These are phyloP conservation scores for Rapana venosa DNA, from an alignment of 2,888 invertebrate genomes.

Conservation along the genomic window DNA sequence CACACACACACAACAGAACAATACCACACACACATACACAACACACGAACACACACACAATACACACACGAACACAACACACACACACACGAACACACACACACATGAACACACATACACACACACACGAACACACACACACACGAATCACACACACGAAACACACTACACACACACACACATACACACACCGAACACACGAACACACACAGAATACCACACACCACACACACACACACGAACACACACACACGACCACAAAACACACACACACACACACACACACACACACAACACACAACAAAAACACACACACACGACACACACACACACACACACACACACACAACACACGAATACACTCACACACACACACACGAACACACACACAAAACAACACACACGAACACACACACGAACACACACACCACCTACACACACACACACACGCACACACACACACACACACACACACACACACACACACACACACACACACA, in stretches of 20 bases:
- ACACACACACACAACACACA: too few species aligned
- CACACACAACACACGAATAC: background rate
- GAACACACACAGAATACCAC: background rate
- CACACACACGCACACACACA: background rate
- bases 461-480: conserved; percentile 19
- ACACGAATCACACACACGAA: too few species aligned
- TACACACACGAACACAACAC: too few species aligned
- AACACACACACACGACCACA: too few species aligned
- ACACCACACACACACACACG: background rate
- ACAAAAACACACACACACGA: too few species aligned
- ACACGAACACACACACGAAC: background rate
- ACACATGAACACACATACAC: too few species aligned
- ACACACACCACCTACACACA: background rate
- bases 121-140: background rate
- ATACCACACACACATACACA: too few species aligned
- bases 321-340: background rate
- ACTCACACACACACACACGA: background rate
- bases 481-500: conserved; percentile 4
- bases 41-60: too few species aligned
- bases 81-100: too few species aligned
- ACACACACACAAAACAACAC: background rate
- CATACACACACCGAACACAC: background rate
- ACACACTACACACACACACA: too few species aligned
- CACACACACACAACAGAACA: too few species aligned
- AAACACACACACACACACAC: too few species aligned